Percentiles rank a stretch among this genome's conserved stretches.
phyloP scores from a whole-genome alignment of 2,888 invertebrate genomes.

The Aspidapion aeneum region DNA sequence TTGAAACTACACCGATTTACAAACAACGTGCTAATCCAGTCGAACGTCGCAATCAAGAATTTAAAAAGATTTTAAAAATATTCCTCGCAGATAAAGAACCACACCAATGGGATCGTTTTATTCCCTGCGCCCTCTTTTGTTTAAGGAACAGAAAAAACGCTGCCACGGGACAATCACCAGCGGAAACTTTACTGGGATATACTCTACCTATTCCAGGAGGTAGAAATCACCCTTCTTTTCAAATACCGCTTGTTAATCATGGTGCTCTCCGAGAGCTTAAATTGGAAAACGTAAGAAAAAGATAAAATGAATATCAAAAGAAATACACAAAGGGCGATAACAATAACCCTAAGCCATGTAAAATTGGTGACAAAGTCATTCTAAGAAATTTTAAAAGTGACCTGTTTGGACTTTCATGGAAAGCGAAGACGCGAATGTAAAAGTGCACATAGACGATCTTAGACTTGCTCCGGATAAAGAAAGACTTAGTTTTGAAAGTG shows the following conservation, averaged over 20 bases:
- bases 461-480: background rate
- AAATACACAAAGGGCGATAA: background rate
- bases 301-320: background rate
- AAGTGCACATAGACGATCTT: conserved; percentile 3
- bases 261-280: background rate
- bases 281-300: background rate
- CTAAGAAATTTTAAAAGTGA: background rate
- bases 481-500: background rate
- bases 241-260: conserved; percentile 1
- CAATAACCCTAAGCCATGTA: background rate
- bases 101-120: background rate
- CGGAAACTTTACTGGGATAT: background rate
- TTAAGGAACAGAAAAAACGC: conserved; percentile 4
- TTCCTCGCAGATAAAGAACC: background rate
- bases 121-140: background rate
- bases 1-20: background rate
- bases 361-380: background rate
- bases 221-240: background rate
- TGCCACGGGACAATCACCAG: background rate
- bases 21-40: conserved; percentile 12
- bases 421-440: background rate
- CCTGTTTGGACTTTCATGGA: background rate
- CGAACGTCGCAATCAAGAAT: conserved; percentile 24
- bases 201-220: background rate
- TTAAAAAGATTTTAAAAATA: conserved; percentile 20